These are phyloP conservation scores for Thymallus thymallus DNA, from an alignment of 2,113 vertebrate species.

Conservation along the genomic window DNA sequence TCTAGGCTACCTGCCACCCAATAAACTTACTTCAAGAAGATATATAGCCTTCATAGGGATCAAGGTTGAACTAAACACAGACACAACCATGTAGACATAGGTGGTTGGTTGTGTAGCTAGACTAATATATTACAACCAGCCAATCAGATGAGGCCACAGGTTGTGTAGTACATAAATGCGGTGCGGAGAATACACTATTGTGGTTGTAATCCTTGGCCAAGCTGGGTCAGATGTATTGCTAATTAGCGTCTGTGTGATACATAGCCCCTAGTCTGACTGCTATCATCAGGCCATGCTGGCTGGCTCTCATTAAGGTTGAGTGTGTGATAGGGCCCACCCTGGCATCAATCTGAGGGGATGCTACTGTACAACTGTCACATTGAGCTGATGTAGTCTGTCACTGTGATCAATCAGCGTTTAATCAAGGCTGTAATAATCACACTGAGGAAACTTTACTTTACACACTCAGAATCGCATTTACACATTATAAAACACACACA, in stretches of 20 bases:
- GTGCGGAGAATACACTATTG: conserved; percentile 43
- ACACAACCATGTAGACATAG: too few relatives aligned
- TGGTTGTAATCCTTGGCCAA: conserved; percentile 16
- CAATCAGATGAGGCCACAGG: conserved; percentile 44
- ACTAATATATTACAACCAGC: conserved; percentile 25
- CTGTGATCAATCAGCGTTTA: conserved; percentile 59
- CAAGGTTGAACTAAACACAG: too few relatives aligned
- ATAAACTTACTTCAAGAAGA: too few relatives aligned
- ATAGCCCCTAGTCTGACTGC: conserved; percentile 42
- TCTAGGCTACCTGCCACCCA: too few relatives aligned
- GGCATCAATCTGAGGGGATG: background rate
- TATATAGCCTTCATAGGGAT: too few relatives aligned
- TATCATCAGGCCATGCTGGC: conserved; percentile 22
- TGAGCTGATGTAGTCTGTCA: conserved; percentile 48
- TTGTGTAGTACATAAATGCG: conserved; percentile 47
- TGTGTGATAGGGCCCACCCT: conserved; percentile 39
- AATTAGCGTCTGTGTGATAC: conserved; percentile 57
- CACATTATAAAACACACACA: background rate
- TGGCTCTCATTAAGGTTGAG: conserved; percentile 42
- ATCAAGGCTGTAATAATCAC: conserved; percentile 45
- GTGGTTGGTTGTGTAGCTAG: conserved; percentile 5
- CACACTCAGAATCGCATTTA: background rate
- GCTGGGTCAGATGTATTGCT: conserved; percentile 41
- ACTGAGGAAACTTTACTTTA: conserved; percentile 3
- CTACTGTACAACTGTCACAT: conserved; percentile 17